Base-by-base conservation (phyloP, 2,888 invertebrate genomes). In the Eucriotettix oculatus region DNA sequence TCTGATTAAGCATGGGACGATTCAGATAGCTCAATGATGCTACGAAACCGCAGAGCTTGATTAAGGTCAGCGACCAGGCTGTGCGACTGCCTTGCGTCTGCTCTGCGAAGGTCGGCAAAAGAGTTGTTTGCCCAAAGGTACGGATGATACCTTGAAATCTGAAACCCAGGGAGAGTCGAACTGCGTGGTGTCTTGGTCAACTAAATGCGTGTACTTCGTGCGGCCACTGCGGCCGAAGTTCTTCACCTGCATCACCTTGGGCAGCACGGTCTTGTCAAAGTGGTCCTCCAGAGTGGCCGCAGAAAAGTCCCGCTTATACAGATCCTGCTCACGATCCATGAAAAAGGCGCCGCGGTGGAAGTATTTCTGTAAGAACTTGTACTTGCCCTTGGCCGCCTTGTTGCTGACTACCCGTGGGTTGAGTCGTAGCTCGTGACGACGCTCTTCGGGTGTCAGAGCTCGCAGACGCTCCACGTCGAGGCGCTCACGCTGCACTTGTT, bases 341-440 rank as follows among this genome's bases (percentile, higher is more conserved):
- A 93, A 99, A 81, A 98, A 99, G 7, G 93, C 97, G 74, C 99
- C 99, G 70, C 99, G 86, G 79, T 99, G 99, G 73, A 94, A 99
- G 74, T 98, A 99, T 73, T 99, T 99, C 77, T 99, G 99, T 67
- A 99, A 76, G 76, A 98, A 99, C 75, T 98, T 98, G 79, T 98
- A 99, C 77, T 99, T 99, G 63, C 98, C 96, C 75, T 96, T 96
- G 58, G 85, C 82, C 0, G 91, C 86, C 73, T 96, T 95, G 76
- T 99, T 99, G 9, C 93, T 93, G 63, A 98, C 80, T 14, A 81
- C 71, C 74, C 94, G 96, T 0, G 98, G 98, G 77, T 98, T 97
- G 59, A 88, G 74, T 58, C 94, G 82, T 60, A 87, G 76, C 70
- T 97, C 97, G 60, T 88, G 82, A 16, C 93, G 79, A 10, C 98